Evolutionary conservation across 1,140 invertebrate genomes (phyloP).

Genomic region (Amphibalanus amphitrite): DNA sequence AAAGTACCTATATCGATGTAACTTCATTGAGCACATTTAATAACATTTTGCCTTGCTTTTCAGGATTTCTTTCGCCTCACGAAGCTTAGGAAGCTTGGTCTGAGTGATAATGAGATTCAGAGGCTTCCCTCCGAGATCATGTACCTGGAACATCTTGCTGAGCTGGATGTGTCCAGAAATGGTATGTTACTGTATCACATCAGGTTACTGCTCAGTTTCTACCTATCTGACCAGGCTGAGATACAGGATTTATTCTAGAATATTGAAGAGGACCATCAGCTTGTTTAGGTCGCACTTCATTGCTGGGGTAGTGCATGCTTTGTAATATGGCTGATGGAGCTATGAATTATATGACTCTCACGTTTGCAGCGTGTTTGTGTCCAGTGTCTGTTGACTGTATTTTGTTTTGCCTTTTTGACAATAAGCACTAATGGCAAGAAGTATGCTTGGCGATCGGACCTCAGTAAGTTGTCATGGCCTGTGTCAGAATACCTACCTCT

Average conservation of each 20-base stretch:
- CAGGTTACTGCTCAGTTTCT: too few species aligned
- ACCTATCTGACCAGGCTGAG: too few species aligned
- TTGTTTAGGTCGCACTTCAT: not conserved
- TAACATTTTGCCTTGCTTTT: conserved; percentile 31
- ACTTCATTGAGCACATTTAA: conserved; percentile 7
- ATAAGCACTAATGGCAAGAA: not conserved
- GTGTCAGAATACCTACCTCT: too few species aligned
- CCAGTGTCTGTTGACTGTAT: not conserved
- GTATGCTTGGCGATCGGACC: not conserved
- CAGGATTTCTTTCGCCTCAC: conserved; percentile 96
- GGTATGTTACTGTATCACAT: conserved; percentile 42
- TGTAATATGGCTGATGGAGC: not conserved
- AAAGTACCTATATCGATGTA: conserved; percentile 3
- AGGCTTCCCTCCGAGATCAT: conserved; percentile 86
- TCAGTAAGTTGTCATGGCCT: too few species aligned
- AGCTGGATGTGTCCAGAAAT: conserved; percentile 95
- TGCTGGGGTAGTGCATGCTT: not conserved
- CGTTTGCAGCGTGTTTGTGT: not conserved
- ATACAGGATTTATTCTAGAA: too few species aligned
- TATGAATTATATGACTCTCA: not conserved
- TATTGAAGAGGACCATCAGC: not conserved
- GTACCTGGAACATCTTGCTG: conserved; percentile 92
- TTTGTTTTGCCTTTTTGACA: not conserved
- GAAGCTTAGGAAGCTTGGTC: conserved; percentile 75
- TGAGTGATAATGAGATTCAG: conserved; percentile 97